Evolutionary conservation across 2,888 invertebrate genomes (phyloP), one percentile per base, ranked within the genome.

Genomic region (Gryllus longicercus): DNA sequence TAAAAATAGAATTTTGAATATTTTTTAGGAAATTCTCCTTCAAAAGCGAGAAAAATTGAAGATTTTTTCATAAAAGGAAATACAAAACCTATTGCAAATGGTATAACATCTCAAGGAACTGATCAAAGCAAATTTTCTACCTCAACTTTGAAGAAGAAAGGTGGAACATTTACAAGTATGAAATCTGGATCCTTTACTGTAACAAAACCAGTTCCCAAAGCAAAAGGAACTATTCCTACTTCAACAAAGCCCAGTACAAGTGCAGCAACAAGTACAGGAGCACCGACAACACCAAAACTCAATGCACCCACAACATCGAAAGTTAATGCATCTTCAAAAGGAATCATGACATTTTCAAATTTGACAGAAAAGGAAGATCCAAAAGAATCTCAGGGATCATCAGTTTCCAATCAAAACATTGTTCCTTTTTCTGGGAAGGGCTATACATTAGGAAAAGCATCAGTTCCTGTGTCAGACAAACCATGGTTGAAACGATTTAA

Each of bases 401-500:
- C 63, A 63, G 1, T 11, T 11, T 63, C 63, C 16, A n/a, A 3
- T 63, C 63, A 18, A n/a, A 75, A 75, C 16, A 77, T 83, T 74
- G 79, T 82, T 78, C 82, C 83, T 10, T 84, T 84, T 74, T 76
- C 82, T 76, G 84, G 84, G 11, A 78, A 79, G 14, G 84, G 84
- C 16, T 79, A 84, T 80, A 81, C 81, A 11, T 80, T 85, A 12
- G 84, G 84, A 11, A 79, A 79, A 51, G 79, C 79, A 4, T 76
- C 79, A 23, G 51, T 74, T 5, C 74, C 79, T 12, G 50, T 50
- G 14, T 18, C 16, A 18, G 63, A 63, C n/a, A 63, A 63, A n/a
- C 63, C 63, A n/a, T 63, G 63, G 63, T n/a, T 63, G 11, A 63
- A 63, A n/a, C 63, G 63, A 63, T n/a, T 63, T 14, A n/a, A 63